A percentile compares a stretch with the other conserved stretches of the same genome.
These are phyloP conservation scores for Cydia amplana DNA, from an alignment of 1,140 invertebrate species.

Conservation along the genomic window DNA sequence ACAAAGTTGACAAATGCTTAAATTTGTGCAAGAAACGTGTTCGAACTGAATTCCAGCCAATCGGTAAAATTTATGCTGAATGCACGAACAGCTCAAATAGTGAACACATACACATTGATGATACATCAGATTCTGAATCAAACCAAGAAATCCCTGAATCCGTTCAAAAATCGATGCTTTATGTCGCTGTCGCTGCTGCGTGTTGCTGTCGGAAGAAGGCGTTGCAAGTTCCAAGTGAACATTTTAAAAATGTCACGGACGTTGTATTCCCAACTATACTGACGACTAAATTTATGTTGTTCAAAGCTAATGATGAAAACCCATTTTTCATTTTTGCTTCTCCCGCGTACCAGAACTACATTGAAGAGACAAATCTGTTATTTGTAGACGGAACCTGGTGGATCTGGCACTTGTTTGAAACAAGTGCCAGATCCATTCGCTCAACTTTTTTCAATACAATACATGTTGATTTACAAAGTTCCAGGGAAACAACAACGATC, in stretches of 20 bases:
- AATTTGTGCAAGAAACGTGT: constrained; percentile 20
- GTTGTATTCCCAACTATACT: constrained; percentile 21
- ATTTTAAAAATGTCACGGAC: constrained; percentile 11
- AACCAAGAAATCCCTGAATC: constrained; percentile 27
- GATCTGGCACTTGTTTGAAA: too few relatives aligned
- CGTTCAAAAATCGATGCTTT: constrained; percentile 21
- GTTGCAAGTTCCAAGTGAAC: constrained; percentile 22
- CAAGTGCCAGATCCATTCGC: constrained; percentile 14
- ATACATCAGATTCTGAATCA: constrained; percentile 29
- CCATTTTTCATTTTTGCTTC: constrained; percentile 29
- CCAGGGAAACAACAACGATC: constrained; percentile 14
- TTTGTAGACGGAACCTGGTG: constrained; percentile 18
- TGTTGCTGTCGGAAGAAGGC: constrained; percentile 11
- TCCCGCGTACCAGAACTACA: neutral
- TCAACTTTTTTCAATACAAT: constrained; percentile 26
- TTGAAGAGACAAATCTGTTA: constrained; percentile 7
- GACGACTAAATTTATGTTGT: constrained; percentile 22
- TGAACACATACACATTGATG: too few relatives aligned
- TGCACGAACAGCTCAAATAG: constrained; percentile 21
- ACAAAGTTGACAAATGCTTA: constrained; percentile 14
- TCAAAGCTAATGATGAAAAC: constrained; percentile 27
- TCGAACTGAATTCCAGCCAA: constrained; percentile 16
- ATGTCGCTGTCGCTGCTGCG: too few relatives aligned
- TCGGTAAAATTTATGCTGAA: constrained; percentile 27
- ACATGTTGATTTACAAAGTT: constrained; percentile 19